Conservation (phyloP, 1,140 invertebrate genomes). For the Sycobia sp. region DNA sequence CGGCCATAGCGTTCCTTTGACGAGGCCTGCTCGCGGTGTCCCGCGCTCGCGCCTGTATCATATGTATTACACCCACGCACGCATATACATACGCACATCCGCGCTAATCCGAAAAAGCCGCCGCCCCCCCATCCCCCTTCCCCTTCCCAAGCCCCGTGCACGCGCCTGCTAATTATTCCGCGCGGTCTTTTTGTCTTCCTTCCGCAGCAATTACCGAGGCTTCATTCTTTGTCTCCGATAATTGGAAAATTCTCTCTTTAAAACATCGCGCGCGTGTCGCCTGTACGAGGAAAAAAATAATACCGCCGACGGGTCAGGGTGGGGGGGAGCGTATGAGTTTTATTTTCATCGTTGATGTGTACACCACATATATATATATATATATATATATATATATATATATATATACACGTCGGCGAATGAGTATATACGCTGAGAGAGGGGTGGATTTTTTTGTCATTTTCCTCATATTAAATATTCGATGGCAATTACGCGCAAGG, state of each 20-base stretch:
- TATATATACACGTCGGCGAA: no score
- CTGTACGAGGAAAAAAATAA: conserved; percentile 20
- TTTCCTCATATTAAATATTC: no score
- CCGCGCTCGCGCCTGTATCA: no score
- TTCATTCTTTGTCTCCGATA: conserved; percentile 29
- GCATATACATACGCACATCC: not conserved
- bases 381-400: no score
- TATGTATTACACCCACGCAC: no score
- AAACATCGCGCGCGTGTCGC: conserved; percentile 13
- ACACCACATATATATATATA: no score
- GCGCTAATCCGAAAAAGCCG: conserved; percentile 27
- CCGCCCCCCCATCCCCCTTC: not conserved
- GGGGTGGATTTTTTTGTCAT: no score
- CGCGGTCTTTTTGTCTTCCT: conserved; percentile 18
- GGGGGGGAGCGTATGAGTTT: no score
- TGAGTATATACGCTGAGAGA: no score
- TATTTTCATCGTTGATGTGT: no score
- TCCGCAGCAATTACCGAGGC: conserved; percentile 12
- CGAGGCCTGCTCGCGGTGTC: not conserved
- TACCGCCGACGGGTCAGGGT: not conserved
- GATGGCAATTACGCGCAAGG: no score
- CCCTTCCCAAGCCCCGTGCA: no score
- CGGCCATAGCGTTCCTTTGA: conserved; percentile 25
- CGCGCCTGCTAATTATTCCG: conserved; percentile 33
- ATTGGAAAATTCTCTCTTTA: conserved; percentile 34